Base-by-base conservation (phyloP, 2,797 vertebrate genomes). In the Malacoctenus gilli region DNA sequence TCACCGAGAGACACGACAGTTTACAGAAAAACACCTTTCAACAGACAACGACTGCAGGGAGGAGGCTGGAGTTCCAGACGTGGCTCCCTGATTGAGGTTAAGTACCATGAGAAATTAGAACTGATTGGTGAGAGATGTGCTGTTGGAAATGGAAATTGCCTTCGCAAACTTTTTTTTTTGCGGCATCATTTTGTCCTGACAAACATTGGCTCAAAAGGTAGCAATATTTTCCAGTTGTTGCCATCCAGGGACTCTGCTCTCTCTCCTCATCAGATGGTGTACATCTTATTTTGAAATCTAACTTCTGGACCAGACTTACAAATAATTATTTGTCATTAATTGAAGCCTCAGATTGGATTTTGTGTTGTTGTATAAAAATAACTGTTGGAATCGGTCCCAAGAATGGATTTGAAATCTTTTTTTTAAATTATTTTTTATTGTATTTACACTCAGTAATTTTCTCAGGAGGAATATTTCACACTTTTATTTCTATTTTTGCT, bases 11-110 rank as follows among this genome's bases (percentile, higher is more conserved):
- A 48, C 38, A 61, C 52, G 20, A 36, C 20, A 41, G 40, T 62
- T 80, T 62, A 66, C 61, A 72, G 48, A 69, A 72, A n/a, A 72
- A 59, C 49, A 62, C 66, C 59, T 38, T 49, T 83, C 79, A 77
- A 34, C 54, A n/a, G n/a, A n/a, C n/a, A n/a, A n/a, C 3, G 50
- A 40, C 22, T 11, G 39, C 9, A 22, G 23, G 40, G 23, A 38
- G 25, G 52, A 14, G 15, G 25, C 64, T 61, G 14, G 46, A 43
- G 28, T 60, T 43, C 43, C 28, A 43, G 75, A 51, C 34, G 12
- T 13, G n/a, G 37, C 46, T 51, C 5, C 4, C 13, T 60, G 54
- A 14, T 14, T 42, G 20, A 58, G 58, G 46, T 11, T 19, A 22
- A 44, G 39, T 1, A 23, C 14, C 16, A 13, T 1, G 9, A 43